These are phyloP conservation scores for Zootoca vivipara DNA, from an alignment of 2,113 vertebrate species.

Conservation along the genomic window DNA sequence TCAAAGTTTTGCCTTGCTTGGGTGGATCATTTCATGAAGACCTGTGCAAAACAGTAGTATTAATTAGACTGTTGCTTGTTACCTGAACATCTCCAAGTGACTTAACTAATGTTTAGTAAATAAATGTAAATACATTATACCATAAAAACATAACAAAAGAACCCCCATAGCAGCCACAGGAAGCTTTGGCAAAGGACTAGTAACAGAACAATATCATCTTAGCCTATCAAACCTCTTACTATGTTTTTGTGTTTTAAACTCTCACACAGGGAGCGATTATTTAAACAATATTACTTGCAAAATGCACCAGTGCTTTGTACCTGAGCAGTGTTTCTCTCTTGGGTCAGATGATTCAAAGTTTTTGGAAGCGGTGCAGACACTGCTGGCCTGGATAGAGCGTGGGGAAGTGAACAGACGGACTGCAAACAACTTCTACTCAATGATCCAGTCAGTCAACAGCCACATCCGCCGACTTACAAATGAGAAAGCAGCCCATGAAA, in stretches of 20 bases:
- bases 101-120: no score
- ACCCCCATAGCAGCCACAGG: no score
- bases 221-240: not conserved
- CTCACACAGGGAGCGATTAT: not conserved
- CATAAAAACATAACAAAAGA: no score
- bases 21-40: not conserved
- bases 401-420: slow-evolving; percentile 95
- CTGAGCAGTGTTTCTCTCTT: slow-evolving; percentile 2
- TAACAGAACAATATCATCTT: no score
- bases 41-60: no score
- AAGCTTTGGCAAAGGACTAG: no score
- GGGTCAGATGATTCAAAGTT: slow-evolving; percentile 90
- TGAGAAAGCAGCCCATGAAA: slow-evolving; percentile 91
- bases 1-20: accelerated
- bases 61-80: no score
- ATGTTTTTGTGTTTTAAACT: not conserved
- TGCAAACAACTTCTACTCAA: slow-evolving; percentile 97
- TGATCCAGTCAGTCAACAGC: slow-evolving; percentile 97
- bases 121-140: no score
- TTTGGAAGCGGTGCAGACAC: slow-evolving; percentile 88
- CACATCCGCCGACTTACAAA: slow-evolving; percentile 89
- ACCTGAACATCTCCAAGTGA: no score
- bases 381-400: slow-evolving; percentile 94
- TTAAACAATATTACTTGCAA: not conserved
- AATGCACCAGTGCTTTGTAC: not conserved